phyloP scores from a whole-genome alignment of 92 coral and sea anemone genomes.

The Plumapathes pennacea region DNA sequence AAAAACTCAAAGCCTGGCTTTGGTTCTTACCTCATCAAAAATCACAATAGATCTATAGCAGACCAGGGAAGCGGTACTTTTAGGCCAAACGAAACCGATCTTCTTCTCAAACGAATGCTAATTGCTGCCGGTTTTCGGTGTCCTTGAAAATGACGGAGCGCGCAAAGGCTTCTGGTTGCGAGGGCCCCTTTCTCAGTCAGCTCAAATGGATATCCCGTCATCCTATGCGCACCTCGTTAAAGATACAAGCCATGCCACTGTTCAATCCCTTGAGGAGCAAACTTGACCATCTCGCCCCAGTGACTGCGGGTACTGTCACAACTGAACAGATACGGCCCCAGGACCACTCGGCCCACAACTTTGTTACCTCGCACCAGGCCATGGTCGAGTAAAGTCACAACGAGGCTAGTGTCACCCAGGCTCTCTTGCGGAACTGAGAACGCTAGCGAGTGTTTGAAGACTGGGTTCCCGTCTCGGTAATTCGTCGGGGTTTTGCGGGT shows the following conservation, averaged over 20 bases:
- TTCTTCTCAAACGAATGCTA: no score
- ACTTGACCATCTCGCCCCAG: conserved; percentile 75
- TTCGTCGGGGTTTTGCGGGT: conserved; percentile 53
- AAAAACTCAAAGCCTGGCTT: no score
- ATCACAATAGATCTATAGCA: no score
- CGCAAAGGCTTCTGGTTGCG: no score
- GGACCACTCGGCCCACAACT: conserved; percentile 63
- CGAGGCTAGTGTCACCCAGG: conserved; percentile 67
- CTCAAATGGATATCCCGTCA: no score
- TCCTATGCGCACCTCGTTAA: no score
- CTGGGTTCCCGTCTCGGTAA: conserved; percentile 51
- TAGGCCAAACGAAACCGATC: no score
- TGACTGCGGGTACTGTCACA: conserved; percentile 62
- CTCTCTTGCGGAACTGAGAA: conserved; percentile 38
- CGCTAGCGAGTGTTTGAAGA: conserved; percentile 40
- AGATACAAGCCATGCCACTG: conserved; percentile 66
- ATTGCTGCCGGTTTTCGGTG: no score
- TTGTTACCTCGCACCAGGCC: conserved; percentile 53
- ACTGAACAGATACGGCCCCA: conserved; percentile 59
- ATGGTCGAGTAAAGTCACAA: conserved; percentile 57
- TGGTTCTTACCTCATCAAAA: no score
- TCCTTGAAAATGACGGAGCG: no score
- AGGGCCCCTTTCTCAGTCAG: no score
- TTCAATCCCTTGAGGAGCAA: conserved; percentile 29
- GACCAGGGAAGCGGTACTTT: no score